Evolutionary conservation across 1,140 invertebrate genomes (phyloP).

Genomic region (Microplitis demolitor): DNA sequence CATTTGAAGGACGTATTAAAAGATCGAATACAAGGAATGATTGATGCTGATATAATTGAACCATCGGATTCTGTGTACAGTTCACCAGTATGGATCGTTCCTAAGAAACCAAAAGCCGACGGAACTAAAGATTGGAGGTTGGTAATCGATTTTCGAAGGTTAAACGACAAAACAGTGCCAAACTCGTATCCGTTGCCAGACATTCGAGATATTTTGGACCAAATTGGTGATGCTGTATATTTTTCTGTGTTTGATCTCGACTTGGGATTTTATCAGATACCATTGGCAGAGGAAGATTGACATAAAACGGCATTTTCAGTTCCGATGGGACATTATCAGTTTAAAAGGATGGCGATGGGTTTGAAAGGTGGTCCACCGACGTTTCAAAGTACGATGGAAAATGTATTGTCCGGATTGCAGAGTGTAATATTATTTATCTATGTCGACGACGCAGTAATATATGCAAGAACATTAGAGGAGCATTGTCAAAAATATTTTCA

Average conservation of each 20-base stretch:
- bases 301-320: neutral
- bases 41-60: neutral
- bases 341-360: neutral
- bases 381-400: neutral
- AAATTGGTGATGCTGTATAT: neutral
- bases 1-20: neutral
- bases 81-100: neutral
- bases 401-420: neutral
- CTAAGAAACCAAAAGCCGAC: neutral
- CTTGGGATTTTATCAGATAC: neutral
- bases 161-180: neutral
- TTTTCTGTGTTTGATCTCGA: neutral
- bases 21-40: neutral
- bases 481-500: neutral
- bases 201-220: neutral
- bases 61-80: neutral
- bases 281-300: neutral
- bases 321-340: neutral
- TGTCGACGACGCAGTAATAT: constrained; percentile 1
- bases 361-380: constrained; percentile 1
- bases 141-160: neutral
- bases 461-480: neutral
- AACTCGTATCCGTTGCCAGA: neutral
- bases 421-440: neutral
- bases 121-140: neutral